These are phyloP conservation scores for Mellivora capensis DNA, from an alignment of 2,113 vertebrate species.

Conservation along the genomic window DNA sequence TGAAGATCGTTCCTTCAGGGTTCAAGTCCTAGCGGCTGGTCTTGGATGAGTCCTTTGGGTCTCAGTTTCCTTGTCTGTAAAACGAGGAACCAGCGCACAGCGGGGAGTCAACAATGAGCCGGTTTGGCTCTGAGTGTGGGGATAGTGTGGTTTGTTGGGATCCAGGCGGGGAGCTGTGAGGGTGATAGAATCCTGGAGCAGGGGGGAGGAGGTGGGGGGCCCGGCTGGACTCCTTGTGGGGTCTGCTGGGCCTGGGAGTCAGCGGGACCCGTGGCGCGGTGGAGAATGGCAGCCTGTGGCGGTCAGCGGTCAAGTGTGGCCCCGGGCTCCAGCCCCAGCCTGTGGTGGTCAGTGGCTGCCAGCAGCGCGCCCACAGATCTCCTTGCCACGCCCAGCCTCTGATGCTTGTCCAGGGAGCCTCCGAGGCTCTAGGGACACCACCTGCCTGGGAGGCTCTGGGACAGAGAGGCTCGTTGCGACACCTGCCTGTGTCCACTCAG, in stretches of 20 bases:
- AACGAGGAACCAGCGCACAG: neutral
- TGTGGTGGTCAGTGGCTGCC: too few species aligned
- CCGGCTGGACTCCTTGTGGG: too few species aligned
- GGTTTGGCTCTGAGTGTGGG: fast-evolving
- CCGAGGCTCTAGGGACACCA: neutral
- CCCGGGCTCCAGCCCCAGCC: too few species aligned
- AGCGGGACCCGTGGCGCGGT: neutral
- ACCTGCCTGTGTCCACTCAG: neutral
- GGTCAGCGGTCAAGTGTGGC: neutral
- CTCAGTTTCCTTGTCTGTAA: neutral
- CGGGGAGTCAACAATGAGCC: neutral
- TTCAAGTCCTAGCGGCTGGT: neutral
- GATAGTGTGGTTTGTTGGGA: neutral
- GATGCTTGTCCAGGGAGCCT: neutral
- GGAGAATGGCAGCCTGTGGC: neutral
- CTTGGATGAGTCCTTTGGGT: neutral
- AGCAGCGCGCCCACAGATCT: neutral
- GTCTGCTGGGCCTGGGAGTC: neutral
- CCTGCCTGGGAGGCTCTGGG: neutral
- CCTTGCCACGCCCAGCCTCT: neutral
- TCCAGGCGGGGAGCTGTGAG: neutral
- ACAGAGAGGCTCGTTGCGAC: neutral
- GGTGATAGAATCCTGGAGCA: neutral
- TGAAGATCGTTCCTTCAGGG: neutral
- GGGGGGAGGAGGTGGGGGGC: too few species aligned